Evolutionary conservation across 2,797 vertebrate species (phyloP).

Genomic region (Discoglossus pictus): DNA sequence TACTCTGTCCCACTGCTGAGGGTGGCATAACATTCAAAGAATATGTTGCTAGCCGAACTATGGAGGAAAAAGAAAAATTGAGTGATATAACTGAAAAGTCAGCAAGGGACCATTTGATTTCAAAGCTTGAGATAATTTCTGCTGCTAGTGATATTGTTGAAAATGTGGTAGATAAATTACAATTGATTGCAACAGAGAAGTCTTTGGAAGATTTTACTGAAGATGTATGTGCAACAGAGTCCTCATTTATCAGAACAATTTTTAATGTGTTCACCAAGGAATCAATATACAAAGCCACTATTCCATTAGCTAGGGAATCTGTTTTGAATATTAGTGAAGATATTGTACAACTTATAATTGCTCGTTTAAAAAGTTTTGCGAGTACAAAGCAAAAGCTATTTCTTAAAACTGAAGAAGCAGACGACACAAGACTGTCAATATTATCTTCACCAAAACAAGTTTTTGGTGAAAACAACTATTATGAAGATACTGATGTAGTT

Average conservation of each 20-base stretch:
- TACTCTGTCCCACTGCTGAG: slow-evolving; percentile 56
- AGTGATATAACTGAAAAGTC: slow-evolving; percentile 4
- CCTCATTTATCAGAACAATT: slow-evolving; percentile 23
- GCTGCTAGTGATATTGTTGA: slow-evolving; percentile 59
- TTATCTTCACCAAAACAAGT: too few relatives aligned
- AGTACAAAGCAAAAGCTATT: slow-evolving; percentile 31
- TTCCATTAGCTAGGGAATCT: slow-evolving; percentile 7
- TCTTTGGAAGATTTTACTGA: slow-evolving; percentile 51
- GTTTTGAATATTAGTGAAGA: slow-evolving; percentile 55
- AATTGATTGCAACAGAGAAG: slow-evolving; percentile 52
- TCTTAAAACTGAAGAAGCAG: not conserved
- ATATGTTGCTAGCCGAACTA: too few relatives aligned
- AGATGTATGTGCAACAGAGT: slow-evolving; percentile 24
- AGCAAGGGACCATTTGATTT: slow-evolving; percentile 19
- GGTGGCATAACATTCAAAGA: too few relatives aligned
- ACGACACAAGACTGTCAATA: too few relatives aligned
- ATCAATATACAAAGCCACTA: slow-evolving; percentile 1
- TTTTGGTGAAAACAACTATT: too few relatives aligned
- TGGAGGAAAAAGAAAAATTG: too few relatives aligned
- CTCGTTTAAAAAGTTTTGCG: slow-evolving; percentile 48
- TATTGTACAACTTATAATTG: slow-evolving; percentile 56
- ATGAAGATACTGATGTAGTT: not conserved
- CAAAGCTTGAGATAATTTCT: slow-evolving; percentile 44
- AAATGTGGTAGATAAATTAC: slow-evolving; percentile 56
- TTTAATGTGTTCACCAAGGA: slow-evolving; percentile 26